Evolutionary conservation across 2,888 invertebrate genomes (phyloP), one percentile per base, ranked within the genome.

Genomic region (Drosophila pseudotakahashii): DNA sequence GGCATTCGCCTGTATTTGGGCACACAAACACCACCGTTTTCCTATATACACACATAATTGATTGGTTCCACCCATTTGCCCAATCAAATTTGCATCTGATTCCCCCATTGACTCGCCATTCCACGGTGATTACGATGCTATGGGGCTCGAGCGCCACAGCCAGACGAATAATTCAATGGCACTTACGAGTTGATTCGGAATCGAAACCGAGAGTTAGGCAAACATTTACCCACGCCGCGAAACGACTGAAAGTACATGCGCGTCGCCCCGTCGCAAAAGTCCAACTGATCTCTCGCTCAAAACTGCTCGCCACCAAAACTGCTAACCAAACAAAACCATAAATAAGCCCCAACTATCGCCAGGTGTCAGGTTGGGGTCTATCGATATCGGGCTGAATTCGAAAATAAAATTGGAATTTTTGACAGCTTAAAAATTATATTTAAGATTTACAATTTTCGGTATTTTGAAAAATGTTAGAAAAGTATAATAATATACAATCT

Each of bases 271-370:
- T 62, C 75, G 68, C 47, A 48, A 62, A 75, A 66, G 55, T 62
- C 47, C 52, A 59, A 78, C 64, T 76, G 85, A 84, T 81, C 85
- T 81, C 67, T 67, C 50, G 48, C 57, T 53, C 41, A 14, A 61
- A 53, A 39, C 19, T 42, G 69, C 32, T 48, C 53, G 63, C 54
- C 47, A 32, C 23, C 54, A 3, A 32, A 34, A 34, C 11, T 3
- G 41, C 36, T 11, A 61, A 39, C 19, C 48, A 52, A 67, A 47
- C 66, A 53, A 53, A 68, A 32, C 39, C 34, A 34, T 32, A 39
- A 32, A 61, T 23, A 32, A 51, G 9, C n/a, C 58, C 13, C 14
- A 37, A 47, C 67, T 67, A 67, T 67, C 67, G 48, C 11, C 42
- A 52, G 34, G 52, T 42, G 30, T 34, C 48, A 16, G 10, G 16